Conservation (phyloP, 1,140 invertebrate species). For the Aleiodes sp. region DNA sequence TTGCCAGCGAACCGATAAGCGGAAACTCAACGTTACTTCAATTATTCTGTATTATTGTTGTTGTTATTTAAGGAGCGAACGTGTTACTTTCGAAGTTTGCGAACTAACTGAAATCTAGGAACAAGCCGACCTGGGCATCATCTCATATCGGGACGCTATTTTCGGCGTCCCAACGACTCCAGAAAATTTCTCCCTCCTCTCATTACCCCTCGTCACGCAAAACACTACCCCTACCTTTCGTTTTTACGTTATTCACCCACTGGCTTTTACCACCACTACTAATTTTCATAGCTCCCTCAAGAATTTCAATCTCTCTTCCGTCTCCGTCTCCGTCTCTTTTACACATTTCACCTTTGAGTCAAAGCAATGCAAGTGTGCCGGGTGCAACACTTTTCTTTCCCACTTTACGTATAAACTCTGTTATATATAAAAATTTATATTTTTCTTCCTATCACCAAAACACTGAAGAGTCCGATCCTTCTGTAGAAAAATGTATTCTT, state of each 20-base stretch:
- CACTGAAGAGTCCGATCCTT: background rate
- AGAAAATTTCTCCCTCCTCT: slow-evolving; percentile 57
- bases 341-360: background rate
- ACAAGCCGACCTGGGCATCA: slow-evolving; percentile 62
- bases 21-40: background rate
- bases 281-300: background rate
- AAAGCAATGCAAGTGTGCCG: background rate
- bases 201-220: slow-evolving; percentile 57
- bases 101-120: slow-evolving; percentile 68
- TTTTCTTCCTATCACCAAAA: background rate
- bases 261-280: slow-evolving; percentile 46
- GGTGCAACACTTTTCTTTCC: slow-evolving; percentile 1
- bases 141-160: slow-evolving; percentile 65
- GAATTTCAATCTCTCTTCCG: background rate
- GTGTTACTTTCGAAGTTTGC: slow-evolving; percentile 62
- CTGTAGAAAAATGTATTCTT: slow-evolving; percentile 26
- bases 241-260: slow-evolving; percentile 18
- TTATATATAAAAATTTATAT: too few relatives aligned
- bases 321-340: slow-evolving; percentile 2
- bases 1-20: background rate
- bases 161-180: slow-evolving; percentile 65
- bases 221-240: slow-evolving; percentile 34
- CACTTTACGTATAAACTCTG: background rate
- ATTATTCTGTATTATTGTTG: background rate
- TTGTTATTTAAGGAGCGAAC: slow-evolving; percentile 35